Evolutionary conservation across 2,797 vertebrate species (phyloP).

Genomic region (Pelochelys cantorii): DNA sequence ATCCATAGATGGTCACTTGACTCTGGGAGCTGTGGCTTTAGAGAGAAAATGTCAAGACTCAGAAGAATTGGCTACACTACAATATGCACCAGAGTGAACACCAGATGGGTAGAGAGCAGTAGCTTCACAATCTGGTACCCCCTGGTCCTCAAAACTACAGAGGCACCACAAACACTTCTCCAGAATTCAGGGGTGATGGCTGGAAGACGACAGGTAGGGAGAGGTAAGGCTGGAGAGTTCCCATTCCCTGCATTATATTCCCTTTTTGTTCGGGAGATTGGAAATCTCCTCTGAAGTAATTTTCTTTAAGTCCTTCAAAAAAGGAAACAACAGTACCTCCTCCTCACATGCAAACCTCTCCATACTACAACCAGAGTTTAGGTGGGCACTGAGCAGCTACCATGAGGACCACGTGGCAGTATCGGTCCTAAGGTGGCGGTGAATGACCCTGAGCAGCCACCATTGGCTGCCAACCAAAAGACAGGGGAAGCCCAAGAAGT

Average conservation of each 20-base stretch:
- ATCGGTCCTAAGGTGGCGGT: not conserved
- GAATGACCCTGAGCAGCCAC: not conserved
- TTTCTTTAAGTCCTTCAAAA: not conserved
- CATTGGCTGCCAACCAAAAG: not conserved
- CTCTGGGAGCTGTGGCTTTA: not conserved
- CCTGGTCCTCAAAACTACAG: not conserved
- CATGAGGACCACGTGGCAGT: not conserved
- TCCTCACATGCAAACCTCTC: not conserved
- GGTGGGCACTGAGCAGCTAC: not conserved
- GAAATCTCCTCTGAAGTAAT: not conserved
- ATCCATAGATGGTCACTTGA: not conserved
- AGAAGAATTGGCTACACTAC: not conserved
- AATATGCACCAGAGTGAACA: not conserved
- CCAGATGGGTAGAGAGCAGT: not conserved
- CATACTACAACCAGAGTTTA: not conserved
- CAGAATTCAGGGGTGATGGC: not conserved
- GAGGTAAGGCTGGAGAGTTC: rapidly evolving
- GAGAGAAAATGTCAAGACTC: not conserved
- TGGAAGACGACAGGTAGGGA: not conserved
- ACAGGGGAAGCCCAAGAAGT: not conserved
- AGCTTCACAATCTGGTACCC: not conserved
- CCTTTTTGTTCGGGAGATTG: not conserved
- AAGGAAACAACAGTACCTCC: not conserved
- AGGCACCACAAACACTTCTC: not conserved
- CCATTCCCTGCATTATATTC: not conserved